Conservation (phyloP, 2,888 invertebrate species). For the Macrosiphum euphorbiae region DNA sequence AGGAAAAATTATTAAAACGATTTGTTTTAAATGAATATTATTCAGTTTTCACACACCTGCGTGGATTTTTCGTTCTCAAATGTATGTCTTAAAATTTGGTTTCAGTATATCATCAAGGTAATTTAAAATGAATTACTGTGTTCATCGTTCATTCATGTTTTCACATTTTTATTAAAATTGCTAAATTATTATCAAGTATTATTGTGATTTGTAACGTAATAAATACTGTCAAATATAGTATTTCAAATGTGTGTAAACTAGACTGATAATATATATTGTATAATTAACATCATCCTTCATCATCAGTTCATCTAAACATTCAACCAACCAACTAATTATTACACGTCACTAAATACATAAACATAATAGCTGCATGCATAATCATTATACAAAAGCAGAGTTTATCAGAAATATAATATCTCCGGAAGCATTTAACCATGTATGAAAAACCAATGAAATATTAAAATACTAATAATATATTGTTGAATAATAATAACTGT, state of each 20-base stretch:
- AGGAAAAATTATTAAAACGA: neutral
- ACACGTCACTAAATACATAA: slow-evolving; percentile 44
- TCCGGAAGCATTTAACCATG: neutral
- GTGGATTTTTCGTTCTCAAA: neutral
- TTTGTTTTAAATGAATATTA: neutral
- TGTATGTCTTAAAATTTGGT: neutral
- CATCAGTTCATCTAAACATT: slow-evolving; percentile 30
- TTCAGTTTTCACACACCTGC: neutral
- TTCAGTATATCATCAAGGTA: neutral
- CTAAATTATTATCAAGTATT: neutral
- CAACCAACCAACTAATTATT: slow-evolving; percentile 19
- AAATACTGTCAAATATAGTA: neutral
- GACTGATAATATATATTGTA: neutral
- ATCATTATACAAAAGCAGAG: neutral
- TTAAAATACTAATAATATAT: neutral
- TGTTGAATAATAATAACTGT: neutral
- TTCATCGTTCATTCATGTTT: neutral
- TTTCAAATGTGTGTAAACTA: neutral
- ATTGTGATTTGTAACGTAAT: neutral
- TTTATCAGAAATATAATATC: neutral
- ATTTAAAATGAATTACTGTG: neutral
- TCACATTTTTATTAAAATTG: neutral
- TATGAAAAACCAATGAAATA: neutral
- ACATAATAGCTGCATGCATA: neutral
- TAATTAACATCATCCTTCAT: slow-evolving; percentile 32